Evolutionary conservation across 2,113 vertebrate genomes (phyloP).

Genomic region (Notothenia rossii): DNA sequence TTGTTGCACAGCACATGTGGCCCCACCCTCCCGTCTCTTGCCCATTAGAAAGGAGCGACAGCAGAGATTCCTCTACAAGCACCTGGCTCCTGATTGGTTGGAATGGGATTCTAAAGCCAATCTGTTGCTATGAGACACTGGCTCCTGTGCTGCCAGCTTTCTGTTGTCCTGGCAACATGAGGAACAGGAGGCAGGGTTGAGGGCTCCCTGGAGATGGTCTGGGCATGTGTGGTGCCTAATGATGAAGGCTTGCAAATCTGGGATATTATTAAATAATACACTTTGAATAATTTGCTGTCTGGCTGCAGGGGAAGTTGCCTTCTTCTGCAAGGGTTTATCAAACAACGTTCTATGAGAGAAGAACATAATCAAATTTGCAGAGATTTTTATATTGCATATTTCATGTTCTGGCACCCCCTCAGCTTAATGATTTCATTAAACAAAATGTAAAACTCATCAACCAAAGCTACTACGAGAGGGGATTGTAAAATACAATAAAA

Average conservation of each 20-base stretch:
- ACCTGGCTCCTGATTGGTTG: conserved; percentile 65
- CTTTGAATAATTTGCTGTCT: conserved; percentile 5
- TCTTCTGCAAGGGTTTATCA: background rate
- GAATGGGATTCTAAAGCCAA: conserved; percentile 60
- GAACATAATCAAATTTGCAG: background rate
- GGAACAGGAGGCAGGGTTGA: conserved; percentile 69
- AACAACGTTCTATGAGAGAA: background rate
- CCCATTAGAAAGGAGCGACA: conserved; percentile 44
- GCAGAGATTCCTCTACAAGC: conserved; percentile 60
- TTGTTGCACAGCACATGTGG: conserved; percentile 48
- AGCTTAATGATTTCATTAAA: too few species aligned
- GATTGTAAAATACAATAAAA: too few species aligned
- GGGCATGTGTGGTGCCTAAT: conserved; percentile 57
- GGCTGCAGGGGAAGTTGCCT: background rate
- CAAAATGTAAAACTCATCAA: too few species aligned
- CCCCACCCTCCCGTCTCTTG: conserved; percentile 47
- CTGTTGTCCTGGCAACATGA: conserved; percentile 81
- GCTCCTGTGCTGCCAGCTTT: conserved; percentile 62
- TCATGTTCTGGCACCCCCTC: too few species aligned
- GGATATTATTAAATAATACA: conserved; percentile 38
- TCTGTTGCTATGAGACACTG: conserved; percentile 77
- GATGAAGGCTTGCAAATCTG: conserved; percentile 35
- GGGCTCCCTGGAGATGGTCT: conserved; percentile 54
- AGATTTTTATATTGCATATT: too few species aligned
- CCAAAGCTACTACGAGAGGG: too few species aligned